Percentiles rank a stretch among this genome's conserved stretches.
Conservation (phyloP, 2,888 invertebrate genomes). For the Caenorhabditis sp. region DNA sequence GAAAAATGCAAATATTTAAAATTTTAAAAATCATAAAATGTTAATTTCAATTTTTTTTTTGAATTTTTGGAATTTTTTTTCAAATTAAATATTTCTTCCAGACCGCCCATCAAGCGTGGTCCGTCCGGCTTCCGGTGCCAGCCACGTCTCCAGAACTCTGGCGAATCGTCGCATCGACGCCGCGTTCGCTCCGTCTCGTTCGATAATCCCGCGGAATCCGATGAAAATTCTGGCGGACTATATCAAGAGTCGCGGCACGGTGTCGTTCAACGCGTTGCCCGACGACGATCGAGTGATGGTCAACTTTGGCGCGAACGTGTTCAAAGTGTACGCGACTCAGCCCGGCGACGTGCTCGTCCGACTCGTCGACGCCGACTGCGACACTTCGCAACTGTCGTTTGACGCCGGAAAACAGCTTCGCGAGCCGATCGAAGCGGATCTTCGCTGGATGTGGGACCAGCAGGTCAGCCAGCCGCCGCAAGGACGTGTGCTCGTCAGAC, state of each 20-base stretch:
- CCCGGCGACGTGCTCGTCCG: conserved; percentile 36
- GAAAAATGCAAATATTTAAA: too few species aligned
- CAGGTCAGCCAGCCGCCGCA: not conserved
- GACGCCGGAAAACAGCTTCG: conserved; percentile 21
- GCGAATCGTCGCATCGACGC: not conserved
- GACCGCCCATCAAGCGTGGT: too few species aligned
- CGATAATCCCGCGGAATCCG: conserved; percentile 24
- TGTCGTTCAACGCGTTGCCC: conserved; percentile 20
- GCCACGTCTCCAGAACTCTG: too few species aligned
- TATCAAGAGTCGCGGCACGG: conserved; percentile 14
- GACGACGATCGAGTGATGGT: conserved; percentile 34
- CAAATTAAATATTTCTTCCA: not conserved
- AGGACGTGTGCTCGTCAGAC: conserved; percentile 10
- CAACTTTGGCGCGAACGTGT: conserved; percentile 26
- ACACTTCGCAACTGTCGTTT: conserved; percentile 1
- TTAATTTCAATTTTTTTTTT: too few species aligned
- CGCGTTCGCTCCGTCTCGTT: conserved; percentile 16
- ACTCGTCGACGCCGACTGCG: conserved; percentile 16
- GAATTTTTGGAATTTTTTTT: too few species aligned
- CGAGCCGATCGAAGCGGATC: conserved; percentile 36
- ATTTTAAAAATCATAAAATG: too few species aligned
- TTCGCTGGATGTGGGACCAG: conserved; percentile 44
- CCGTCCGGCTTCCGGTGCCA: too few species aligned
- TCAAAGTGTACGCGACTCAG: conserved; percentile 34
- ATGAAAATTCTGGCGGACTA: conserved; percentile 25